Evolutionary conservation across 2,797 vertebrate genomes (phyloP).

Genomic region (Platalea minor): DNA sequence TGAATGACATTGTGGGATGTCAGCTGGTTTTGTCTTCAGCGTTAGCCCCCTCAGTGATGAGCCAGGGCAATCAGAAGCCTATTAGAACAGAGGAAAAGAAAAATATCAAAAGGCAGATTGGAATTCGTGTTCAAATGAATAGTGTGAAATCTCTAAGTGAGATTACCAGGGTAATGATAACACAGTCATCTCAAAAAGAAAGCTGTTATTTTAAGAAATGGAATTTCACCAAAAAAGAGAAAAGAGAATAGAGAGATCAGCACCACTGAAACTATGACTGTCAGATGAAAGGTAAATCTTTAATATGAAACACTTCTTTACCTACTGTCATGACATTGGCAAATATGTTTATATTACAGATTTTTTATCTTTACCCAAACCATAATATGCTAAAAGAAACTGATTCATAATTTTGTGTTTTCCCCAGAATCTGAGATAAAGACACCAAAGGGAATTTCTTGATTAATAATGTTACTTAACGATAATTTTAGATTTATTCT

Average conservation of each 20-base stretch:
- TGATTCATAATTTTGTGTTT: constrained; percentile 11
- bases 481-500: constrained; percentile 4
- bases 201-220: constrained; percentile 64
- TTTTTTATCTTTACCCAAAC: constrained; percentile 37
- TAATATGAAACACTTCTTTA: constrained; percentile 50
- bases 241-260: constrained; percentile 58
- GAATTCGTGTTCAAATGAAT: constrained; percentile 64
- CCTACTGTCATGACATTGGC: constrained; percentile 12
- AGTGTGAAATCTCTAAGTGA: constrained; percentile 65
- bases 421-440: not conserved
- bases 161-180: constrained; percentile 65
- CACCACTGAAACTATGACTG: constrained; percentile 15
- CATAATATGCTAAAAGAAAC: constrained; percentile 59
- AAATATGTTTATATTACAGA: constrained; percentile 44
- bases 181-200: constrained; percentile 23
- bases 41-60: constrained; percentile 27
- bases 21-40: not conserved
- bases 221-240: constrained; percentile 33
- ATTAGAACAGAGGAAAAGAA: constrained; percentile 66
- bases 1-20: not conserved
- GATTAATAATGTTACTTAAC: not conserved
- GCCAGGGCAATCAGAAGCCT: constrained; percentile 25
- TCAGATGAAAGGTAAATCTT: constrained; percentile 61
- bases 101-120: constrained; percentile 66
- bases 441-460: not conserved